Conservation (phyloP, 1,140 invertebrate species). For the Megalonaias nervosa region DNA sequence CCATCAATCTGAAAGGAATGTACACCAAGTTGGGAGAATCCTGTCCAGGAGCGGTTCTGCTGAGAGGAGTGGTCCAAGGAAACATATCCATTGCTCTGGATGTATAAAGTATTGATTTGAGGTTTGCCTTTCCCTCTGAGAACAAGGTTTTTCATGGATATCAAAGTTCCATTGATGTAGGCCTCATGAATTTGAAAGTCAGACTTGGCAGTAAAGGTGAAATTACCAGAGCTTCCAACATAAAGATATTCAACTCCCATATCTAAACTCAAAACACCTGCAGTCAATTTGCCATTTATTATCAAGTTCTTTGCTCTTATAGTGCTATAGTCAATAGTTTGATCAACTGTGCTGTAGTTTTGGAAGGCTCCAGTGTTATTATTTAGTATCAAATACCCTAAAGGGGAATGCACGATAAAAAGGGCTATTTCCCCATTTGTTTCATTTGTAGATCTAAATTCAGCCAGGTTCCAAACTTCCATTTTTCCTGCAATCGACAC, state of each 20-base stretch:
- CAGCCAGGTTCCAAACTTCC: conserved; percentile 43
- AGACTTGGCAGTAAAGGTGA: conserved; percentile 35
- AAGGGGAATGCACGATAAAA: conserved; percentile 36
- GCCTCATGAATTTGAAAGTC: conserved; percentile 31
- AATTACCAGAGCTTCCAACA: conserved; percentile 26
- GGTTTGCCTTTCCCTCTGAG: conserved; percentile 30
- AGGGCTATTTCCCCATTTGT: conserved; percentile 28
- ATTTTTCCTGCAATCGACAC: conserved; percentile 43
- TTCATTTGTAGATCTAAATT: conserved; percentile 39
- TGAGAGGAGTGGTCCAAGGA: conserved; percentile 45
- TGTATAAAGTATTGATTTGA: conserved; percentile 33
- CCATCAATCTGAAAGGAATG: conserved; percentile 44
- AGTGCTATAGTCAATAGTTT: conserved; percentile 29
- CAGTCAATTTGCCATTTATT: conserved; percentile 38
- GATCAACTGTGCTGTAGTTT: conserved; percentile 1
- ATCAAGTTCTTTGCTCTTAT: conserved; percentile 37
- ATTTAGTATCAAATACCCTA: conserved; percentile 39
- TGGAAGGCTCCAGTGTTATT: conserved; percentile 19
- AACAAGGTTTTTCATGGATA: conserved; percentile 37
- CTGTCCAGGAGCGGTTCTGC: conserved; percentile 32
- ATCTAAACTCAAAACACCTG: conserved; percentile 22
- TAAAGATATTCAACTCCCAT: conserved; percentile 40
- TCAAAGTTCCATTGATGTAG: conserved; percentile 42
- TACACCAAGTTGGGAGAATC: conserved; percentile 37
- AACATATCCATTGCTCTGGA: conserved; percentile 38